These are phyloP conservation scores for Uria aalge DNA, from an alignment of 2,113 vertebrate genomes.

Conservation along the genomic window DNA sequence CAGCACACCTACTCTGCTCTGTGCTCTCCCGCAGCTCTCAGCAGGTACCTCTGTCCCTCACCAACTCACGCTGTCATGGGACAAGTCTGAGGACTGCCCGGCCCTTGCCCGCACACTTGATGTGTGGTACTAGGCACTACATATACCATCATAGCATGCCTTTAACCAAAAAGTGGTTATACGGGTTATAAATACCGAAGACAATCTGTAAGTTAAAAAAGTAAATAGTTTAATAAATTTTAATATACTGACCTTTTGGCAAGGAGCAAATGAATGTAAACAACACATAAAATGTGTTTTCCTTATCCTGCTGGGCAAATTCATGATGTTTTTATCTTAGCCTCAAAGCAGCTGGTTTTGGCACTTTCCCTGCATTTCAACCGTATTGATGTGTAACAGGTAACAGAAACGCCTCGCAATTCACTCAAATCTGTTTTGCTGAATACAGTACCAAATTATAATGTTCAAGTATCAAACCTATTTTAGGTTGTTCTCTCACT, in stretches of 20 bases:
- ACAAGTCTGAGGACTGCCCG: fast-evolving
- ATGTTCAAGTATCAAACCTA: not conserved
- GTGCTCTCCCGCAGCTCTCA: not conserved
- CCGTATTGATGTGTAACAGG: not conserved
- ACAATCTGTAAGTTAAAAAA: not conserved
- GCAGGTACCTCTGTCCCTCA: not conserved
- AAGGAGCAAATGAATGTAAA: not conserved
- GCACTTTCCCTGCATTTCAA: not conserved
- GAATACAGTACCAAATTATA: not conserved
- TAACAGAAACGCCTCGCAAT: not conserved
- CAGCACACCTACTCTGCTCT: too few species aligned
- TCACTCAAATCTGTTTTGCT: not conserved
- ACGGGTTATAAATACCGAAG: not conserved
- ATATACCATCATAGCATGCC: too few species aligned
- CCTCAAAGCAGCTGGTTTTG: not conserved
- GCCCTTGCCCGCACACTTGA: not conserved
- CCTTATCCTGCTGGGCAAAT: not conserved
- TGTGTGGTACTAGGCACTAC: fast-evolving
- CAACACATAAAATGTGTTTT: not conserved
- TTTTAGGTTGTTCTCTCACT: not conserved
- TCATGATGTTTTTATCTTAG: not conserved
- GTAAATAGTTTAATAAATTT: not conserved
- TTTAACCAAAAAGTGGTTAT: not conserved
- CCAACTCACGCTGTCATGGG: fast-evolving
- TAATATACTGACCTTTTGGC: not conserved